Evolutionary conservation across 2,797 vertebrate genomes (phyloP).

Genomic region (Periophthalmus magnuspinnatus): DNA sequence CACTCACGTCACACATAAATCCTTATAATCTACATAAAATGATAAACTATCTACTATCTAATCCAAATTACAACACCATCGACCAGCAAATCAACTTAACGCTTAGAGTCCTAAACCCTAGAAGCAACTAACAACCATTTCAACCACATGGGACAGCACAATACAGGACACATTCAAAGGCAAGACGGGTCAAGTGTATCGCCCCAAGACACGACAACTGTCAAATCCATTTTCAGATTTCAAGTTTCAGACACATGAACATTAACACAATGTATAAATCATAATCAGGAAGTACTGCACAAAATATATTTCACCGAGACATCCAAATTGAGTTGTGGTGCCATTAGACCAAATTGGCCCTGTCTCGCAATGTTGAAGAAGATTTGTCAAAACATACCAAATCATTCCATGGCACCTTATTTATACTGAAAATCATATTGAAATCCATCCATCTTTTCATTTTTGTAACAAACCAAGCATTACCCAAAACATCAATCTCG

Average conservation of each 20-base stretch:
- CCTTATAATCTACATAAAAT: too few species aligned
- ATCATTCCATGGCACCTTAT: not conserved
- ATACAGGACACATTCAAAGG: too few species aligned
- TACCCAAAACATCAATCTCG: slow-evolving; percentile 5
- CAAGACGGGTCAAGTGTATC: too few species aligned
- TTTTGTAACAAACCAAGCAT: slow-evolving; percentile 5
- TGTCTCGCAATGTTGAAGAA: not conserved
- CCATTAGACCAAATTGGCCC: not conserved
- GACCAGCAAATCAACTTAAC: too few species aligned
- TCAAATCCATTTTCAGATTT: too few species aligned
- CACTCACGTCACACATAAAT: too few species aligned
- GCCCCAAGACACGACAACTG: too few species aligned
- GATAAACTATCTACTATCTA: too few species aligned
- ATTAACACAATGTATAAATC: not conserved
- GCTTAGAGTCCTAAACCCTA: too few species aligned
- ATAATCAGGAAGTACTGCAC: not conserved
- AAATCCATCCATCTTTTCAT: slow-evolving; percentile 5
- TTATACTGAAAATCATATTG: not conserved
- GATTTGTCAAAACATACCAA: slow-evolving; percentile 1
- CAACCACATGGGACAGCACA: too few species aligned
- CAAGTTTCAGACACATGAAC: not conserved
- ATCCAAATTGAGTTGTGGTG: not conserved
- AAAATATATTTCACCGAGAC: not conserved
- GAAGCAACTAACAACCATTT: too few species aligned
- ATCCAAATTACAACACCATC: too few species aligned